Base-by-base conservation (phyloP, 92 coral and sea anemone species). In the Palythoa heliodiscus region DNA sequence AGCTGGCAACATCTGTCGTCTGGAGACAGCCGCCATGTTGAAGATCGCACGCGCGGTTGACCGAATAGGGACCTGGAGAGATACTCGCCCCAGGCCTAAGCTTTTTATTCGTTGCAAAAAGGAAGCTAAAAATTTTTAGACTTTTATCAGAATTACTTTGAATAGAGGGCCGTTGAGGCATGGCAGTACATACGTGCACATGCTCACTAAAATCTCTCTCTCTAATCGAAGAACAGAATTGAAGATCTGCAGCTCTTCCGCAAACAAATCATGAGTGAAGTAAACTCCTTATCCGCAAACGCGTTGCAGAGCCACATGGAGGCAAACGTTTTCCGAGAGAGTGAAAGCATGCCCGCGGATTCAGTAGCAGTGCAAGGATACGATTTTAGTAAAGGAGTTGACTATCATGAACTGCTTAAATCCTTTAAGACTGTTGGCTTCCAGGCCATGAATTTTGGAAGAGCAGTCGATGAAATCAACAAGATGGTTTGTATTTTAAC, bases 401-500 rank as follows among this genome's bases (percentile, higher is more conserved):
- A 96, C 70, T 96, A 96, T 77, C 91, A 82, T 54, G 98, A 95
- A 15, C 83, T 96, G 70, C 84, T 96, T 8, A 85, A 88, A 15
- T 86, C 96, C 64, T 96, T 91, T 89, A 91, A 81, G 54, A 78
- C 79, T 3, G 90, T 98, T 15, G 98, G 98, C 20, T 96, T 96
- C 86, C 98, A 96, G 85, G 98, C 98, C 66, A 91, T 88, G 63
- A 73, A 94, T 87, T 96, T 96, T 76, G 98, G 98, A 37, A 89
- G 87, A 82, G 98, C 98, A 4, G 98, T 96, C 23, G 95, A 92
- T 25, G 98, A 96, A 77, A 88, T 96, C 4, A 96, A 96, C 86
- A 92, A 94, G 67, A 96, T 96, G 98, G 98, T 96, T 78, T 40
- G 84, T 72, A 1, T 69, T 25, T 29, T 29, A 29, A 29, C 35